Base-by-base conservation (phyloP, 1,140 invertebrate genomes). In the Cherax quadricarinatus region DNA sequence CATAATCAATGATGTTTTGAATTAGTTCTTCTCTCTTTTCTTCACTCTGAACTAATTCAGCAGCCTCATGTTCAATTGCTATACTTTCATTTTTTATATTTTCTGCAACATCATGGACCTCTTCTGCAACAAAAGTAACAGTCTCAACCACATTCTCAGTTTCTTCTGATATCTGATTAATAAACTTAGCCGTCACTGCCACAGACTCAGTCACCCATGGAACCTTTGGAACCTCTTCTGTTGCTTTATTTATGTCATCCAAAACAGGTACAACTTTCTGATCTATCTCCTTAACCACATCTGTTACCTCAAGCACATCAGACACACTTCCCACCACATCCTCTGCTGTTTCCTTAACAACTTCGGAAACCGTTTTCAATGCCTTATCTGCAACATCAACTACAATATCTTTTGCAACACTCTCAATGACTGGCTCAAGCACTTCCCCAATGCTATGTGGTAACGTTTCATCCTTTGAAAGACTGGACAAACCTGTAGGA, bases 71-170 rank as follows among this genome's bases (percentile, higher is more conserved):
- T 70, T 30, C 60, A 66, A 85, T 21, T 18, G 9, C 62, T 48
- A n/a, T 51, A 60, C 51, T 70, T 78, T 75, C 85, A 78, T 78
- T n/a, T 24, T 78, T 79, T 24, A 79, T 53, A 14, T 18, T 21
- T n/a, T 79, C 70, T 7, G 30, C 78, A 73, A 88, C 53, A 24
- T 80, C 86, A 30, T 81, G 78, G 24, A 88, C 75, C 1, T 30
- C 48, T 24, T 80, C 79, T 30, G 86, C 53, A 30, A 62, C 75
- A 41, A 2, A 14, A 88, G 73, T 53, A 41, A 62, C 60, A 49
- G 18, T 48, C 53, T 88, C 86, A 51, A 79, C 86, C 78, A 81
- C 86, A 1, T 57, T 80, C 30, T 88, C 75, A 66, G 53, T 75
- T 24, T 41, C 53, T 48, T 88, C 78, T 24, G 60, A 53, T 18